These are phyloP conservation scores for Tethya wilhelma DNA, from an alignment of 37 sponge, comb jelly and placozoan species.

Conservation along the genomic window DNA sequence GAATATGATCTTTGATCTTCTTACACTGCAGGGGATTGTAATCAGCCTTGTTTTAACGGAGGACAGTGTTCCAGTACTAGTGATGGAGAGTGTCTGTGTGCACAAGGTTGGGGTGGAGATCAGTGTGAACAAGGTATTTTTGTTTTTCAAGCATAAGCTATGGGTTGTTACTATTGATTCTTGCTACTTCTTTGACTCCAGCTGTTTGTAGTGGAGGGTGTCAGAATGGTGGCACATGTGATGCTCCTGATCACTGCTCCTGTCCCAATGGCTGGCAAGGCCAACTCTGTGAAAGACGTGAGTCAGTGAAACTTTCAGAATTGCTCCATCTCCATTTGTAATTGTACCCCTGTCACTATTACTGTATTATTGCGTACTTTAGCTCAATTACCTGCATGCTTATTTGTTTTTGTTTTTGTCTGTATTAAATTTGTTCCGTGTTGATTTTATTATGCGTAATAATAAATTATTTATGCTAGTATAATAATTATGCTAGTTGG, in stretches of 20 bases:
- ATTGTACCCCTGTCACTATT: too few species aligned
- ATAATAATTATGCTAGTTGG: too few species aligned
- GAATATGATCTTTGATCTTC: background rate
- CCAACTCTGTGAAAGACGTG: background rate
- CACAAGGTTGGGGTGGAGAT: background rate
- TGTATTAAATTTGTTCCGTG: too few species aligned
- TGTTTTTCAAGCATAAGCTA: too few species aligned
- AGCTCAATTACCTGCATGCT: too few species aligned
- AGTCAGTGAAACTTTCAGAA: background rate
- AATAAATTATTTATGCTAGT: too few species aligned
- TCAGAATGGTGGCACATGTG: background rate
- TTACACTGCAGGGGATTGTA: background rate
- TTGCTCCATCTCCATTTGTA: background rate
- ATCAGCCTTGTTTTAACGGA: background rate
- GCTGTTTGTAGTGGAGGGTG: background rate
- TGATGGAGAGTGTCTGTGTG: background rate
- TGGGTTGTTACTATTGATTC: too few species aligned
- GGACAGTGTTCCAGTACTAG: background rate
- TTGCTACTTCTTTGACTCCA: background rate
- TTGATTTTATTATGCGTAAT: too few species aligned
- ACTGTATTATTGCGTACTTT: too few species aligned
- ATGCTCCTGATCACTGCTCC: background rate
- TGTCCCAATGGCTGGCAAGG: too few species aligned
- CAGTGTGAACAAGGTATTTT: constrained; percentile 7
- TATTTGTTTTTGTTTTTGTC: too few species aligned